Evolutionary conservation across 1,140 invertebrate genomes (phyloP).

Genomic region (Rhynchophorus ferrugineus): DNA sequence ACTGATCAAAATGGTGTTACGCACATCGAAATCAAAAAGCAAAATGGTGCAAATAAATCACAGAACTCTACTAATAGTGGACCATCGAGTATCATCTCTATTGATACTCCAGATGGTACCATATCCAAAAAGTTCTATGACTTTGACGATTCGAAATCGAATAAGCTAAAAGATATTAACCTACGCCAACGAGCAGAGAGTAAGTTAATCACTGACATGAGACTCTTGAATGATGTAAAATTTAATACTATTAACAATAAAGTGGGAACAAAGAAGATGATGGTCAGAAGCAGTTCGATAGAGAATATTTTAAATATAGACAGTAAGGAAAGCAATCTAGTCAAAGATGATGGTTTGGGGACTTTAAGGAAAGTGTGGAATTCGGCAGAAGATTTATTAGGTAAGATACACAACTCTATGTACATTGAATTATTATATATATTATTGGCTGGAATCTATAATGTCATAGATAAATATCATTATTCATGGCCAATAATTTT

Average conservation of each 20-base stretch:
- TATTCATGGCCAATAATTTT: too few species aligned
- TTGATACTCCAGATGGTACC: constrained; percentile 33
- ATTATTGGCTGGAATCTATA: too few species aligned
- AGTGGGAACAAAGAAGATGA: constrained; percentile 13
- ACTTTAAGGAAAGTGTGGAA: constrained; percentile 34
- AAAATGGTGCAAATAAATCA: constrained; percentile 18
- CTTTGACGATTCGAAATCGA: constrained; percentile 2
- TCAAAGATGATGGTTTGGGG: constrained; percentile 19
- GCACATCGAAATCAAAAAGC: constrained; percentile 39
- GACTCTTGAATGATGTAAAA: constrained; percentile 7
- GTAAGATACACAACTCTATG: too few species aligned
- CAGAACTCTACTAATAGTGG: constrained; percentile 12
- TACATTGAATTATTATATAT: too few species aligned
- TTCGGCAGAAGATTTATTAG: constrained; percentile 35
- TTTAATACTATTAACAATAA: constrained; percentile 22
- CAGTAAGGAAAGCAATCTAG: constrained; percentile 25
- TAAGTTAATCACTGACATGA: constrained; percentile 18
- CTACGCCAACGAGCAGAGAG: constrained; percentile 25
- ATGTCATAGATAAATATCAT: too few species aligned
- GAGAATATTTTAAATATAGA: constrained; percentile 28
- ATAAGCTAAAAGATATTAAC: constrained; percentile 18
- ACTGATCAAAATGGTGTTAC: constrained; percentile 42
- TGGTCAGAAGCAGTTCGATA: constrained; percentile 25
- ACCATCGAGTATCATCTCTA: constrained; percentile 33
- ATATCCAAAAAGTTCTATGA: constrained; percentile 12